Percentiles rank a stretch among this genome's conserved stretches.
Evolutionary conservation across 1,140 invertebrate genomes (phyloP).

Genomic region (Eulimnadia texana): DNA sequence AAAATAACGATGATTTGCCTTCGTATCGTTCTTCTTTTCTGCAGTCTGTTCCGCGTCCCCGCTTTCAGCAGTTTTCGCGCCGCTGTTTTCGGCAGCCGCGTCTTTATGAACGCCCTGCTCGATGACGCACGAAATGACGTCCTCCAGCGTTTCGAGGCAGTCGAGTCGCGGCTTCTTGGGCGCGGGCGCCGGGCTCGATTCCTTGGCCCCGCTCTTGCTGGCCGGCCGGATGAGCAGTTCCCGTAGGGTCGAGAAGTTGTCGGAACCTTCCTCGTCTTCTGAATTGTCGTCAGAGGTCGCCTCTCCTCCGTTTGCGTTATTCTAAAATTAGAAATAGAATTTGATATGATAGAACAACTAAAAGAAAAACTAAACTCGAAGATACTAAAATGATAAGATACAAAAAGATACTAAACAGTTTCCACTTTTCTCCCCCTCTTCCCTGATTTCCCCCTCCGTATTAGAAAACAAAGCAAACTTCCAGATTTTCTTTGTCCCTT

Average conservation of each 20-base stretch:
- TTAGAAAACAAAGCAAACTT: too few species aligned
- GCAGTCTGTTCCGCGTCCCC: slow-evolving; percentile 10
- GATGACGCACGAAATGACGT: slow-evolving; percentile 66
- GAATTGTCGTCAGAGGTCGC: neutral
- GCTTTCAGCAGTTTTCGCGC: neutral
- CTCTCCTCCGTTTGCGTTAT: neutral
- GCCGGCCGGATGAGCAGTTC: slow-evolving; percentile 56
- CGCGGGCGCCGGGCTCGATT: slow-evolving; percentile 25
- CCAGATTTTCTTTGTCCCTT: too few species aligned
- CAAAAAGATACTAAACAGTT: too few species aligned
- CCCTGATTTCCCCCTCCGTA: too few species aligned
- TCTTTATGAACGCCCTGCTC: slow-evolving; percentile 45
- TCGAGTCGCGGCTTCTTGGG: slow-evolving; percentile 37
- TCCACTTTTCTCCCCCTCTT: too few species aligned
- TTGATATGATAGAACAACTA: too few species aligned
- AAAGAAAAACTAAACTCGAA: too few species aligned
- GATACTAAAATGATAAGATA: too few species aligned
- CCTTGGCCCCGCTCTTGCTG: neutral
- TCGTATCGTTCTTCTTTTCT: too few species aligned
- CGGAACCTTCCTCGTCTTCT: slow-evolving; percentile 34
- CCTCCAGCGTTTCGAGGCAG: slow-evolving; percentile 43
- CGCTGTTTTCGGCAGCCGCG: neutral
- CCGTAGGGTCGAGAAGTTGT: slow-evolving; percentile 62
- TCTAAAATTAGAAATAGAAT: too few species aligned
- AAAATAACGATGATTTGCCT: too few species aligned